A percentile compares a stretch with the other conserved stretches of the same genome.
Evolutionary conservation across 2,888 invertebrate genomes (phyloP).

Genomic region (Eudemis profundana): DNA sequence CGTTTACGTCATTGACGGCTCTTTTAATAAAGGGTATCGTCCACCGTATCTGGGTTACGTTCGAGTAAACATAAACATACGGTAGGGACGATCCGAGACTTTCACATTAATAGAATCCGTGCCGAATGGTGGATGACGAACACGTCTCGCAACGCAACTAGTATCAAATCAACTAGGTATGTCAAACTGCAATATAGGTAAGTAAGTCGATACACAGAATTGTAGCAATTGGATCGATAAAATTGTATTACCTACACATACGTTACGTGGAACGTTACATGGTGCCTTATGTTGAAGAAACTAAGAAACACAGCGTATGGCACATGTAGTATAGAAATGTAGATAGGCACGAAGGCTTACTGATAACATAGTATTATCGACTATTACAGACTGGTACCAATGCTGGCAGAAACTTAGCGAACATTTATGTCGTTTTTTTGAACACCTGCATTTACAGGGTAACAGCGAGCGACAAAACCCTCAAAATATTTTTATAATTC

Average conservation of each 20-base stretch:
- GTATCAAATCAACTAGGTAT: neutral
- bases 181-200: slow-evolving; percentile 15
- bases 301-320: neutral
- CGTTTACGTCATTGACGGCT: slow-evolving; percentile 41
- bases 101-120: slow-evolving; percentile 60
- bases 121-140: slow-evolving; percentile 22
- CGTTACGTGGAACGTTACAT: no score
- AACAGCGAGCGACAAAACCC: no score
- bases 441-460: no score
- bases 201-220: no score
- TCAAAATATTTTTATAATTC: no score
- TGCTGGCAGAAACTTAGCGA: neutral
- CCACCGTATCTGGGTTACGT: slow-evolving; percentile 65
- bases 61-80: slow-evolving; percentile 67
- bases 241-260: neutral
- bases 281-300: neutral
- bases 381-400: neutral
- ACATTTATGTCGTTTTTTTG: no score
- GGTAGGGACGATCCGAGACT: slow-evolving; percentile 55
- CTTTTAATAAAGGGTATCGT: slow-evolving; percentile 51
- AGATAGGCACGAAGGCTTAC: neutral
- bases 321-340: neutral
- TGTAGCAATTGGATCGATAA: slow-evolving; percentile 11
- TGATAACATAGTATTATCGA: slow-evolving; percentile 1
- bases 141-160: slow-evolving; percentile 12